Evolutionary conservation across 2,113 vertebrate species (phyloP).

Genomic region (Caloenas nicobarica): DNA sequence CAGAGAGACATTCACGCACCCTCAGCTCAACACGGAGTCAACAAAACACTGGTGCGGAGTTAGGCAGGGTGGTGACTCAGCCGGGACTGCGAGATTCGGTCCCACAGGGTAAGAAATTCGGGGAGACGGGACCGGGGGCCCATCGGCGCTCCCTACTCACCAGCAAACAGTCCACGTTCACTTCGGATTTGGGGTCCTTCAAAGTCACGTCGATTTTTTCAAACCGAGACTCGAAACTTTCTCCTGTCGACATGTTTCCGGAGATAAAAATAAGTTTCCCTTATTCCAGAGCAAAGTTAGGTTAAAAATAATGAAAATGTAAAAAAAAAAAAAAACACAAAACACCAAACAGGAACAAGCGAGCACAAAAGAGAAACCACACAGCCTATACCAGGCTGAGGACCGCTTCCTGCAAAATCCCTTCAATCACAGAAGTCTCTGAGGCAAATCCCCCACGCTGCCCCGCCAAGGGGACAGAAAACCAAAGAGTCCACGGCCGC

Average conservation of each 20-base stretch:
- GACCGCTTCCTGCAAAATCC: background rate
- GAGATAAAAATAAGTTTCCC: background rate
- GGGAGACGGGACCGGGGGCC: background rate
- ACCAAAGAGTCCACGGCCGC: background rate
- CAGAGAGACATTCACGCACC: background rate
- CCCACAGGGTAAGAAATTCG: conserved; percentile 55
- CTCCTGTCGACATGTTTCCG: conserved; percentile 87
- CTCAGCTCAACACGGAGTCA: background rate
- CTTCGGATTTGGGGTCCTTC: conserved; percentile 95
- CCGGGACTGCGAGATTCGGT: conserved; percentile 4
- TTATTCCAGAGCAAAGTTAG: conserved; percentile 46
- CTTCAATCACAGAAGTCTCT: conserved; percentile 17
- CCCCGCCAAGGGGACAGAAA: background rate
- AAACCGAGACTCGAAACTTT: conserved; percentile 92
- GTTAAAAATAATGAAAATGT: background rate
- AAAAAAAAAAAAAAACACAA: background rate
- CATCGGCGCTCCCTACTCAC: conserved; percentile 79
- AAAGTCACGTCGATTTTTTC: conserved; percentile 96
- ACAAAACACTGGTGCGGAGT: background rate
- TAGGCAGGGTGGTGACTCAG: background rate
- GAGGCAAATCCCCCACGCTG: background rate
- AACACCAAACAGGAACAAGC: conserved; percentile 15
- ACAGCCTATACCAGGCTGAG: background rate
- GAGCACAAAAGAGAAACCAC: conserved; percentile 20
- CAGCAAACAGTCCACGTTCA: conserved; percentile 98